These are phyloP conservation scores for Ptychodera flava DNA, from an alignment of 35 echinoderm and acorn worm species.

Conservation along the genomic window DNA sequence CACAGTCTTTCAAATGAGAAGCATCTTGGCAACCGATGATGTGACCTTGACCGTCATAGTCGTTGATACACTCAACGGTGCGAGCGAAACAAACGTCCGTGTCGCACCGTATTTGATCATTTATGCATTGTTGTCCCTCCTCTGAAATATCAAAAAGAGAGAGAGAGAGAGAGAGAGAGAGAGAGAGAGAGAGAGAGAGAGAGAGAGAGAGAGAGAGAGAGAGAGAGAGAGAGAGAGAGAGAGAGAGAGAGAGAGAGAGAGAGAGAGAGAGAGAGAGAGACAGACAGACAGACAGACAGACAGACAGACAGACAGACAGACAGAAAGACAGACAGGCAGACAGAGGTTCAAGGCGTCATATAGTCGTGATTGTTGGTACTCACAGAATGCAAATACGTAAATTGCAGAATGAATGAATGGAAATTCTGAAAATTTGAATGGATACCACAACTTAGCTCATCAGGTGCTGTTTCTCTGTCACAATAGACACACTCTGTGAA, in stretches of 20 bases:
- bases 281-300: neutral
- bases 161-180: neutral
- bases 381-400: too few relatives aligned
- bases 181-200: neutral
- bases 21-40: neutral
- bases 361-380: too few relatives aligned
- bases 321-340: neutral
- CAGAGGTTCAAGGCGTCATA: too few relatives aligned
- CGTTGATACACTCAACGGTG: neutral
- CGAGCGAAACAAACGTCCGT: neutral
- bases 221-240: neutral
- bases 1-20: neutral
- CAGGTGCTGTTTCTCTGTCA: too few relatives aligned
- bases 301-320: neutral
- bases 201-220: neutral
- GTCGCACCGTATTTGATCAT: neutral
- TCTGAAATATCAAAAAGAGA: neutral
- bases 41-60: neutral
- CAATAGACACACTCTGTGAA: too few relatives aligned
- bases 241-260: neutral
- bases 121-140: neutral
- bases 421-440: too few relatives aligned
- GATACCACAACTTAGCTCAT: too few relatives aligned
- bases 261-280: neutral
- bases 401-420: too few relatives aligned